A percentile compares a stretch with the other conserved stretches of the same genome.
Evolutionary conservation across 2,888 invertebrate genomes (phyloP).

Genomic region (Lepidocyrtinus sp.): DNA sequence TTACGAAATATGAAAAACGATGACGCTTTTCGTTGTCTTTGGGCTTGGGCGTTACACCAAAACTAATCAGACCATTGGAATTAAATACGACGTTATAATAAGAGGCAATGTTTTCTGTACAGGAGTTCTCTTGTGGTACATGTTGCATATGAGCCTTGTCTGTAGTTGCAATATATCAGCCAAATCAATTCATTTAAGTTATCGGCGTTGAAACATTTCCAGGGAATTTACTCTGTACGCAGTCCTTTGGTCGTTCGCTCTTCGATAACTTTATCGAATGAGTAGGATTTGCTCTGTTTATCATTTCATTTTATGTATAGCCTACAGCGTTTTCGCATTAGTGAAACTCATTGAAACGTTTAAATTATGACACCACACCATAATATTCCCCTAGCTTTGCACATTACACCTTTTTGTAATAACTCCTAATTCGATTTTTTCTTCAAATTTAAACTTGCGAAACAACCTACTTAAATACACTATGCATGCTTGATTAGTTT

Average conservation of each 20-base stretch:
- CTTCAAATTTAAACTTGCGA: neutral
- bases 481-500: neutral
- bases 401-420: neutral
- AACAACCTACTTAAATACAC: neutral
- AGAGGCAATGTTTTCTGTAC: neutral
- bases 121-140: neutral
- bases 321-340: neutral
- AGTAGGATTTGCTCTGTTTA: conserved; percentile 46
- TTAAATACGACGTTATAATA: conserved; percentile 29
- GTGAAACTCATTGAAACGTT: neutral
- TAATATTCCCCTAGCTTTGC: neutral
- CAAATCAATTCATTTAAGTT: no score
- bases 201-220: no score
- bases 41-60: conserved; percentile 67
- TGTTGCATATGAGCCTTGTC: neutral
- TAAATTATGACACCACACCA: neutral
- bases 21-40: conserved; percentile 32
- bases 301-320: conserved; percentile 27
- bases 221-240: neutral
- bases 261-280: neutral
- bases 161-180: no score
- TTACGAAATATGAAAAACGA: neutral
- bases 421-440: neutral
- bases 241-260: neutral
- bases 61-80: conserved; percentile 67